Evolutionary conservation across 2,113 vertebrate species (phyloP).

Genomic region (Eretmochelys imbricata): DNA sequence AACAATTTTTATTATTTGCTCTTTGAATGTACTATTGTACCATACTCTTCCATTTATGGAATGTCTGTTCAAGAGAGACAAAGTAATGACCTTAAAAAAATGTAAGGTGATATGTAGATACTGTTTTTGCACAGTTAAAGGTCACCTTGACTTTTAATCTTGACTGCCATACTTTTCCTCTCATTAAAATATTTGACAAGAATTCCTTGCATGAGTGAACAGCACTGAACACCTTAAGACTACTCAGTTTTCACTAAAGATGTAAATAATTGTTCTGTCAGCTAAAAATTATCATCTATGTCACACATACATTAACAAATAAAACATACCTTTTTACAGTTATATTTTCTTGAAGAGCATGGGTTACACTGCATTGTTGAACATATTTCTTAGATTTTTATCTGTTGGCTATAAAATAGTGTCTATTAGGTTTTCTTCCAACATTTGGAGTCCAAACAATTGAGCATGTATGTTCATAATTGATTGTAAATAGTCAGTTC

Average conservation of each 20-base stretch:
- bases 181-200: constrained; percentile 86
- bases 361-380: not conserved
- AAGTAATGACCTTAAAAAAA: constrained; percentile 67
- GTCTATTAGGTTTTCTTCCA: constrained; percentile 1
- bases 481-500: constrained; percentile 44
- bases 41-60: constrained; percentile 16
- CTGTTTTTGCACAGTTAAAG: constrained; percentile 71
- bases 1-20: not conserved
- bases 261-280: constrained; percentile 57
- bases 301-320: constrained; percentile 29
- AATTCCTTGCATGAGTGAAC: constrained; percentile 79
- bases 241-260: constrained; percentile 56
- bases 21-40: not conserved
- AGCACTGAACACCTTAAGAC: constrained; percentile 66
- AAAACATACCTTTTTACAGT: constrained; percentile 5
- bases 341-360: not conserved
- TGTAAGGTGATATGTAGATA: constrained; percentile 57
- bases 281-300: constrained; percentile 55
- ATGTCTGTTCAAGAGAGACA: constrained; percentile 33
- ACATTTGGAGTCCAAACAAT: constrained; percentile 35
- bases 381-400: not conserved
- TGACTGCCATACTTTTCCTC: constrained; percentile 76
- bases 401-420: constrained; percentile 18
- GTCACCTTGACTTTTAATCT: constrained; percentile 81
- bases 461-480: not conserved